Evolutionary conservation across 2,113 vertebrate species (phyloP).

Genomic region (Brachirus orientalis): DNA sequence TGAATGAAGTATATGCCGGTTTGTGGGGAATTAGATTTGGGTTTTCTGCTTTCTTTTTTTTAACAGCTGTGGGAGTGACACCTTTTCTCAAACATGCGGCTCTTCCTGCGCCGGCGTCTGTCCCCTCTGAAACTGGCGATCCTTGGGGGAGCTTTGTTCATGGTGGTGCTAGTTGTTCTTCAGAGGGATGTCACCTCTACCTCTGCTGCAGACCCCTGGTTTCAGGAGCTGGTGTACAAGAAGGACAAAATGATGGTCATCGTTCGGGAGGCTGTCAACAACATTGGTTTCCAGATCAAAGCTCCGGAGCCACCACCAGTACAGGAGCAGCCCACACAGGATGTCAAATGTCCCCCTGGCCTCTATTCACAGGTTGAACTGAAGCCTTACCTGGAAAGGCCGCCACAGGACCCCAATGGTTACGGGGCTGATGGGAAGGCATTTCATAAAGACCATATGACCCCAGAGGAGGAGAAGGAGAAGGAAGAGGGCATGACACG

Average conservation of each 20-base stretch:
- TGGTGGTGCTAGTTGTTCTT: constrained; percentile 89
- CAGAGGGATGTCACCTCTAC: constrained; percentile 83
- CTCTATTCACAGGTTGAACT: constrained; percentile 88
- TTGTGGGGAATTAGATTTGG: neutral
- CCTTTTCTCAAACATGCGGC: constrained; percentile 77
- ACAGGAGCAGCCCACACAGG: constrained; percentile 45
- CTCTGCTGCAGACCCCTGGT: constrained; percentile 85
- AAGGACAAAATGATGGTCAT: constrained; percentile 87
- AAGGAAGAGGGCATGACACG: constrained; percentile 90
- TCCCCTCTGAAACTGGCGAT: constrained; percentile 88
- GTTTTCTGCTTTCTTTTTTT: neutral
- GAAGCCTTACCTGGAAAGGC: constrained; percentile 87
- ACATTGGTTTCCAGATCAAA: constrained; percentile 90
- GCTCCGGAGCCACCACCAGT: constrained; percentile 78
- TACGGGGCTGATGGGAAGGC: constrained; percentile 85
- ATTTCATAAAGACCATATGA: constrained; percentile 85
- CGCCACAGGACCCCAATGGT: constrained; percentile 83
- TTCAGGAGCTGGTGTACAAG: constrained; percentile 86
- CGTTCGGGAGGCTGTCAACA: constrained; percentile 89
- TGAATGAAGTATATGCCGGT: neutral
- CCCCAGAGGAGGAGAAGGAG: constrained; percentile 85
- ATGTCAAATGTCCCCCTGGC: constrained; percentile 82
- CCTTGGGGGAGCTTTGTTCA: constrained; percentile 80
- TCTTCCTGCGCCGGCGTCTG: constrained; percentile 82
- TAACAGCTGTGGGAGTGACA: constrained; percentile 18